These are phyloP conservation scores for Erannis defoliaria DNA, from an alignment of 2,888 invertebrate genomes.

Conservation along the genomic window DNA sequence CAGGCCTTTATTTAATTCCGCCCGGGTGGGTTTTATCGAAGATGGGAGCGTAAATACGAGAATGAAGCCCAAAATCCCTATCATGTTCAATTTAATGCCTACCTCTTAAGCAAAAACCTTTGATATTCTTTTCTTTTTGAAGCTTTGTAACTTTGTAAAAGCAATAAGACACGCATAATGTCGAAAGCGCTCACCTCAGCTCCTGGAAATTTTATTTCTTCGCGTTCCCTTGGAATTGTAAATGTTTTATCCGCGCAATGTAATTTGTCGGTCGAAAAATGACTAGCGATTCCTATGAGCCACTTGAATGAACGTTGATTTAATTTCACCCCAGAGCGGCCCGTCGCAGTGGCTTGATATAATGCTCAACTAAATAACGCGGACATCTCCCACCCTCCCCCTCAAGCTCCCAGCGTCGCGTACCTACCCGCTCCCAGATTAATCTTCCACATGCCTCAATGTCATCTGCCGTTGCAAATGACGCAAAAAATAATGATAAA, in stretches of 20 bases:
- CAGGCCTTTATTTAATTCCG: conserved; percentile 58
- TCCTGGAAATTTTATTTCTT: conserved; percentile 29
- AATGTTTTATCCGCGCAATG: conserved; percentile 42
- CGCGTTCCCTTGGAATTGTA: conserved; percentile 17
- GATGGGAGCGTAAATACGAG: conserved; percentile 55
- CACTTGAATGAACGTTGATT: conserved; percentile 70
- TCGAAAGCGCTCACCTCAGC: conserved; percentile 23
- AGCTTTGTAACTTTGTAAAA: conserved; percentile 46
- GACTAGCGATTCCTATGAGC: conserved; percentile 61
- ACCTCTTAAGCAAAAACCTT: conserved; percentile 49
- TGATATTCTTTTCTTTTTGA: conserved; percentile 50
- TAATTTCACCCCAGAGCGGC: conserved; percentile 66
- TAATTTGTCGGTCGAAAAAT: conserved; percentile 51
- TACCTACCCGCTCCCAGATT: conserved; percentile 59
- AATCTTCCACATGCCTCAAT: conserved; percentile 78
- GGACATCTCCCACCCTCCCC: conserved; percentile 55
- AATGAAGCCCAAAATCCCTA: conserved; percentile 50
- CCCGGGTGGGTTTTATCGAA: conserved; percentile 53
- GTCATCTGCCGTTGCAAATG: conserved; percentile 76
- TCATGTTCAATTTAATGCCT: conserved; percentile 57
- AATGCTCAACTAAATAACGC: conserved; percentile 75
- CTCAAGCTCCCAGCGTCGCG: conserved; percentile 31
- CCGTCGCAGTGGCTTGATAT: conserved; percentile 66
- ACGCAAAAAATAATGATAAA: conserved; percentile 75
- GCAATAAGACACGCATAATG: conserved; percentile 37